Percentiles rank a stretch among this genome's conserved stretches.
Evolutionary conservation across 2,113 vertebrate genomes (phyloP).

Genomic region (Crotalus helleri): DNA sequence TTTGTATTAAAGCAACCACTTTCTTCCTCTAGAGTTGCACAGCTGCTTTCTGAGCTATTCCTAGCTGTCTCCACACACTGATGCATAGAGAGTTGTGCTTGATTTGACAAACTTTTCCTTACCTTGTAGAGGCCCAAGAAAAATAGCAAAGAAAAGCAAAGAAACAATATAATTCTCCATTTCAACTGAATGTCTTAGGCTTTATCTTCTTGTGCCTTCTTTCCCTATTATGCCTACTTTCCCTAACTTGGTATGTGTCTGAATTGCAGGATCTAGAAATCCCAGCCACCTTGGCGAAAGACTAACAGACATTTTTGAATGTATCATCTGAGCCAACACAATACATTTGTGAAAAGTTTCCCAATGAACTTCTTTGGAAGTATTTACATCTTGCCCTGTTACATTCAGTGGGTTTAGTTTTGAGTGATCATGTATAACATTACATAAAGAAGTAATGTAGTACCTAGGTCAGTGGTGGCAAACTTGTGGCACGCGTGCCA

Average conservation of each 20-base stretch:
- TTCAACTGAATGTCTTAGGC: not conserved
- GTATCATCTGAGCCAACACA: not conserved
- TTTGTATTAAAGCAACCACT: not conserved
- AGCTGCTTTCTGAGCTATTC: not conserved
- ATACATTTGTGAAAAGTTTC: not conserved
- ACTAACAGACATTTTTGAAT: not conserved
- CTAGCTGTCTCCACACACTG: not conserved
- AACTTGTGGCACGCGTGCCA: too few species aligned
- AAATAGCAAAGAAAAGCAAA: not conserved
- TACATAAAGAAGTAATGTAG: not conserved
- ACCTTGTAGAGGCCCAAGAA: not conserved
- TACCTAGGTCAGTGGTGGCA: not conserved
- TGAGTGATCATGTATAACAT: not conserved
- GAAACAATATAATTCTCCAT: not conserved
- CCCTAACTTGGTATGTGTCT: not conserved
- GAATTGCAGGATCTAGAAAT: not conserved
- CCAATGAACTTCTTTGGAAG: not conserved
- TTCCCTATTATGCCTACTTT: not conserved
- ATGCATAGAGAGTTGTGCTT: not conserved
- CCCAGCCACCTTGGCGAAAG: not conserved
- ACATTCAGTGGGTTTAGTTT: not conserved
- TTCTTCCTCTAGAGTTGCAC: not conserved
- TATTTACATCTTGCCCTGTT: not conserved
- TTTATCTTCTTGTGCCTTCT: not conserved
- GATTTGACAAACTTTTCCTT: not conserved